Percentiles rank a stretch among this genome's conserved stretches.
Evolutionary conservation across 2,888 invertebrate species (phyloP).

Genomic region (Ellobium chinense): DNA sequence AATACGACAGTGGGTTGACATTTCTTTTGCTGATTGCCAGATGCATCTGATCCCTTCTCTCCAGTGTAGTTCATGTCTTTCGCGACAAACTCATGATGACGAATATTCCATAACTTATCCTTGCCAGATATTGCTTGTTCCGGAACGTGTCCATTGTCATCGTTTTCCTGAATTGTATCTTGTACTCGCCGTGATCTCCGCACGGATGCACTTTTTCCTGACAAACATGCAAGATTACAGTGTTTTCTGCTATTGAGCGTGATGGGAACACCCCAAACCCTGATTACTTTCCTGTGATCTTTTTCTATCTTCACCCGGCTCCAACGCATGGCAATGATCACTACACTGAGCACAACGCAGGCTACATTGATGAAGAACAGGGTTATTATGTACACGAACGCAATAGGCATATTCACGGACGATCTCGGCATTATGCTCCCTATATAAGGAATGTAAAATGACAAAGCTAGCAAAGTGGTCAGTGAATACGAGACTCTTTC

Average conservation of each 20-base stretch:
- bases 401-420: conserved; percentile 42
- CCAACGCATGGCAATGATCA: conserved; percentile 33
- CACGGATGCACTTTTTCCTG: no score
- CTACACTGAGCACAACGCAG: conserved; percentile 29
- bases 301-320: conserved; percentile 8
- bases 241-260: background rate
- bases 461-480: conserved; percentile 39
- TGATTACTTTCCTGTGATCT: conserved; percentile 13
- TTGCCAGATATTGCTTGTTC: no score
- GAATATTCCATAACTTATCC: no score
- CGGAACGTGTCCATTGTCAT: no score
- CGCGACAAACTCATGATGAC: no score
- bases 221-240: no score
- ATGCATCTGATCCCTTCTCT: no score
- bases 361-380: conserved; percentile 29
- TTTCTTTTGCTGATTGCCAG: no score
- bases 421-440: conserved; percentile 42
- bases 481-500: conserved; percentile 42
- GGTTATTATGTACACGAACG: conserved; percentile 33
- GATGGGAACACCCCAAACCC: conserved; percentile 17
- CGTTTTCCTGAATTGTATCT: no score
- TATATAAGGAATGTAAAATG: conserved; percentile 44
- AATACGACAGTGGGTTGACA: no score
- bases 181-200: no score
- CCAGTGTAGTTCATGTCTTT: no score